Conservation (phyloP, 2,888 invertebrate species). For the Thumatha senex region DNA sequence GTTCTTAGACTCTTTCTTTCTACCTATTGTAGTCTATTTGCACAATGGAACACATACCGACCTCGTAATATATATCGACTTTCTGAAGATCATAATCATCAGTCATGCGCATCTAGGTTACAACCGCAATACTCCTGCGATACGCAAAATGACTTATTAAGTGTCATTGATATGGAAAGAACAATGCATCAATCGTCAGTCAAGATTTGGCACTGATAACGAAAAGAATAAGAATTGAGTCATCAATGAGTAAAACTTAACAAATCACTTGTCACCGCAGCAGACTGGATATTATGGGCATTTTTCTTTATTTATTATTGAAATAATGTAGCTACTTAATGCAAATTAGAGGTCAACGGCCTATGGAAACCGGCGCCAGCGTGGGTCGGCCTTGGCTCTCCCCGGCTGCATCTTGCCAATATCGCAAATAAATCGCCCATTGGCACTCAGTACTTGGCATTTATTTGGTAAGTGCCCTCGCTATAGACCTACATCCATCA, state of each 20-base stretch:
- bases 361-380: slow-evolving; percentile 61
- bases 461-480: slow-evolving; percentile 62
- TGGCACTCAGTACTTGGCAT: slow-evolving; percentile 74
- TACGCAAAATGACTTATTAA: slow-evolving; percentile 47
- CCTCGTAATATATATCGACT: slow-evolving; percentile 42
- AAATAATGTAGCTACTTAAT: slow-evolving; percentile 13
- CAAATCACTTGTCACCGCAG: too few relatives aligned
- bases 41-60: slow-evolving; percentile 29
- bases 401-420: slow-evolving; percentile 67
- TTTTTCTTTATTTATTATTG: slow-evolving; percentile 3
- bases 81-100: slow-evolving; percentile 52
- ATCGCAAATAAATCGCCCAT: slow-evolving; percentile 79
- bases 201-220: slow-evolving; percentile 25
- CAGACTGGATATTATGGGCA: neutral
- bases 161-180: slow-evolving; percentile 30
- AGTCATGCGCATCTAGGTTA: slow-evolving; percentile 60
- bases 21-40: slow-evolving; percentile 12
- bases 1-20: too few relatives aligned
- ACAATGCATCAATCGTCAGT: slow-evolving; percentile 25
- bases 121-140: slow-evolving; percentile 42
- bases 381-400: slow-evolving; percentile 69
- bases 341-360: slow-evolving; percentile 63
- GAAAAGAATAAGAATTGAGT: neutral
- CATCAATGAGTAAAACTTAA: too few relatives aligned
- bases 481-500: slow-evolving; percentile 56